phyloP scores from a whole-genome alignment of 2,113 vertebrate species.

The Caloenas nicobarica region DNA sequence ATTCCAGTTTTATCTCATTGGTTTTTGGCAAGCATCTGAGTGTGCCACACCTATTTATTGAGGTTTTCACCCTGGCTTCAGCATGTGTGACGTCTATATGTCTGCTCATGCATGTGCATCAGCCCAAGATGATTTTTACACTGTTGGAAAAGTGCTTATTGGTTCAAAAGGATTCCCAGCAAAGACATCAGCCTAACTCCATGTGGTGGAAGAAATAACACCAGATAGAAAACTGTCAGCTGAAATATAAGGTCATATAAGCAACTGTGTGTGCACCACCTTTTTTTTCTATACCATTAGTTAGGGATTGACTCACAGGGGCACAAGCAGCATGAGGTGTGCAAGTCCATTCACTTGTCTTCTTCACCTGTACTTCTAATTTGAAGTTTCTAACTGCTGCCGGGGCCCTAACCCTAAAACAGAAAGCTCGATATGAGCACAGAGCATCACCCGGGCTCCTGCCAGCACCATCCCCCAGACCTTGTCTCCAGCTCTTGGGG shows the following conservation, averaged over 20 bases:
- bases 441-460: background rate
- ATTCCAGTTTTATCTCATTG: background rate
- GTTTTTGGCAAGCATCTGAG: background rate
- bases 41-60: background rate
- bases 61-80: background rate
- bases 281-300: background rate
- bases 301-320: background rate
- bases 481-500: fast-evolving
- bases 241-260: background rate
- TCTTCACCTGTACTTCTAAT: background rate
- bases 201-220: background rate
- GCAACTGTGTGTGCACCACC: background rate
- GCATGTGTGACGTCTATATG: background rate
- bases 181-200: background rate
- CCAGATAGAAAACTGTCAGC: background rate
- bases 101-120: fast-evolving
- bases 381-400: background rate
- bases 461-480: too few species aligned
- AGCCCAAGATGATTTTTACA: background rate
- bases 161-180: background rate
- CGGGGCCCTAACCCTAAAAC: background rate
- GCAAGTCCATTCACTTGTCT: background rate
- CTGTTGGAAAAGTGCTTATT: background rate
- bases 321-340: background rate
- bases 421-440: background rate